Evolutionary conservation across 2,888 invertebrate species (phyloP).

Genomic region (Orchestes rusci): DNA sequence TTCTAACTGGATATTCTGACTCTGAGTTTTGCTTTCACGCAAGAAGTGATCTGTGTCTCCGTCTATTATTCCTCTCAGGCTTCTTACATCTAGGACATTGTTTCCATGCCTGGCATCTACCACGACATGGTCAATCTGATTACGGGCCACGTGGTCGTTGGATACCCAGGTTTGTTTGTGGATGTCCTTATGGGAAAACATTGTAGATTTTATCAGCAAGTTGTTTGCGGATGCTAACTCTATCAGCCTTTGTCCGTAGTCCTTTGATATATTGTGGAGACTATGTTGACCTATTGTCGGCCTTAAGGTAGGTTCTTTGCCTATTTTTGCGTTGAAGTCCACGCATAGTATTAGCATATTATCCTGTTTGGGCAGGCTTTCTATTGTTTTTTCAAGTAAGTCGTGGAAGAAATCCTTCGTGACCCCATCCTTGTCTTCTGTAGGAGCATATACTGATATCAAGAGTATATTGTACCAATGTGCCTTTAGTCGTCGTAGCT

Average conservation of each 20-base stretch:
- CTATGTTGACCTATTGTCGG: neutral
- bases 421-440: constrained; percentile 8
- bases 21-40: no score
- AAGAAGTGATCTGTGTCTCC: constrained; percentile 3
- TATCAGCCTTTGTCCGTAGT: no score
- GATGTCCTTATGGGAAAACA: no score
- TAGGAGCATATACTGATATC: constrained; percentile 1
- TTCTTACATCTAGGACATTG: neutral
- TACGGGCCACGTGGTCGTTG: neutral
- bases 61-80: constrained; percentile 3
- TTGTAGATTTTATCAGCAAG: no score
- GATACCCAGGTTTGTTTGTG: no score
- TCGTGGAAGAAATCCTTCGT: constrained; percentile 9
- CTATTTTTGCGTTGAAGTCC: no score
- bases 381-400: constrained; percentile 3
- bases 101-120: constrained; percentile 1
- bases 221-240: neutral
- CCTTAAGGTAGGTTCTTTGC: neutral
- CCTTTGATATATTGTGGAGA: neutral
- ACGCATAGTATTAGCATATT: neutral
- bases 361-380: neutral
- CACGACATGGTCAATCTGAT: constrained; percentile 4
- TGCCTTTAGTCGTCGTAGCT: constrained; percentile 2
- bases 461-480: neutral
- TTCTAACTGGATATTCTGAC: no score